Base-by-base conservation (phyloP, 2,888 invertebrate species). In the Digitonthophagus gazella region DNA sequence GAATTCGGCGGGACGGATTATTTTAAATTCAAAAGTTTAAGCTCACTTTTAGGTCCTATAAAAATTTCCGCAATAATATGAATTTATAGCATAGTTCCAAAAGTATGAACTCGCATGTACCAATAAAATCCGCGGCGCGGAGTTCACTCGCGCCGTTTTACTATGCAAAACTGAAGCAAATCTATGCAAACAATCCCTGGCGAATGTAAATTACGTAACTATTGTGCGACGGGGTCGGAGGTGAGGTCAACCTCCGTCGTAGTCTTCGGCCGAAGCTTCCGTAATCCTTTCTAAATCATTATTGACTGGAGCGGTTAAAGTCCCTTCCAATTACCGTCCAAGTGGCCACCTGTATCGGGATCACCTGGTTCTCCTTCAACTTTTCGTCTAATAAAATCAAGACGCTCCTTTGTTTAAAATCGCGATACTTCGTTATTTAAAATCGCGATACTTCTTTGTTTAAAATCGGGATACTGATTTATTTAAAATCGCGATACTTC, bases 221-320 rank as follows among this genome's bases (percentile, higher is more conserved):
- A 44, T 16, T 58, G 58, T 16, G 16, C 16, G 58, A 44, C 58
- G 18, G 16, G 16, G 61, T n/a, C 18, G 19, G 19, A n/a, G 61
- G 61, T 61, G 28, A 18, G n/a, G 61, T 19, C 61, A 61, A 20
- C 19, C 19, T 20, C 61, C 19, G 20, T 18, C 61, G 18, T n/a
- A 61, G 19, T 44, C 28, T 44, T 44, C 8, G 28, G 18, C 16
- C 61, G 18, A n/a, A 61, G 61, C 14, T 57, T 61, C 18, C 15
- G 11, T 58, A 58, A 67, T 58, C 58, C 58, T 67, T 67, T 67
- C 58, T 67, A 67, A 67, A 67, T 67, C 67, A 67, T 67, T 67
- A 67, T 58, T 67, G 67, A 67, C 67, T 22, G 28, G 28, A 67
- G 44, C 28, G n/a, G 18, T 22, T 67, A 56, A 66, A 15, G 57